Base-by-base conservation (phyloP, 2,113 vertebrate species). In the Seriola rivoliana region DNA sequence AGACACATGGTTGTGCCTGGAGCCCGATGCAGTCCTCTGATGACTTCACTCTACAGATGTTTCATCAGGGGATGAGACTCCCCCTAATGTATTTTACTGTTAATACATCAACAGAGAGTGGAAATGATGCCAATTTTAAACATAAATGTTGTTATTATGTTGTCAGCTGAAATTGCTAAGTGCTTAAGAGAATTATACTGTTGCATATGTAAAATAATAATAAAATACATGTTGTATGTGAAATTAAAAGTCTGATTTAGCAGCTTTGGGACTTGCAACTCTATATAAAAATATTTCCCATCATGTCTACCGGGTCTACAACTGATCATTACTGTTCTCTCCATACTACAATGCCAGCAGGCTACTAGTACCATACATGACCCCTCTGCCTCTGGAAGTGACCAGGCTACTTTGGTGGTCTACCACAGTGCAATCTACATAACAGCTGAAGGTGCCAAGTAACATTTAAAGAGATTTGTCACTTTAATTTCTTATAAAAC, bases 401-500 rank as follows among this genome's bases (percentile, higher is more conserved):
- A 71, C 40, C 40, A 42, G 40, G 40, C 89, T 81, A 65, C 84
- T 81, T 68, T 92, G 92, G 94, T 94, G 93, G 92, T 94, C 93
- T 65, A 17, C 42, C 77, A 71, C 78, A 54, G 69, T 78, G 67
- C 67, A 88, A 92, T 90, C 64, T 91, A 87, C 75, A 74, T 11
- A 91, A 81, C 93, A 93, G 84, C 88, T 94, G 91, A 85, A 64
- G 46, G 75, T 88, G 81, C 73, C 77, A 81, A 80, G 75, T 40
- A 50, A 25, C 62, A 79, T 32, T 59, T 68, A 1, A 65, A 80
- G 34, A 90, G 78, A 78, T 84, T 83, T 82, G 81, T 87, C 79
- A 75, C 54, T 67, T 59, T 16, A 16, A 10, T 64, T 65, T 70
- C 10, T 6, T 7, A 36, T 7, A 55, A 63, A 71, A 59, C n/a